These are phyloP conservation scores for Spisula subtruncata DNA, from an alignment of 2,888 invertebrate species.

Conservation along the genomic window DNA sequence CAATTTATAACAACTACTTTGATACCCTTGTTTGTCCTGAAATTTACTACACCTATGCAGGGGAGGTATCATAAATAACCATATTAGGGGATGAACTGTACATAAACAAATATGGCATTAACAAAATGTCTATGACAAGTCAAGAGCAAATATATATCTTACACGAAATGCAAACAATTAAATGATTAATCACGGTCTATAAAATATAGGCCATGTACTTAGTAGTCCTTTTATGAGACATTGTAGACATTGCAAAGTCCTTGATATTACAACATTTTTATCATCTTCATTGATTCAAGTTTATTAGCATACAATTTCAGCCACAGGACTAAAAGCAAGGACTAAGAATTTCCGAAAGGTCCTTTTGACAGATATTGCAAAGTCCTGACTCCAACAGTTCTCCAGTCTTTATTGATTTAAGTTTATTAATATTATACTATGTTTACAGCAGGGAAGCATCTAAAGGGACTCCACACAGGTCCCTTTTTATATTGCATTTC, in stretches of 20 bases:
- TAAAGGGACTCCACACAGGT: too few species aligned
- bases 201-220: neutral
- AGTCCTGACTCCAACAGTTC: too few species aligned
- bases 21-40: neutral
- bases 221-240: neutral
- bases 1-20: constrained; percentile 1
- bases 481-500: too few species aligned
- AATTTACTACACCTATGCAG: constrained; percentile 20
- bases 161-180: neutral
- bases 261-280: neutral
- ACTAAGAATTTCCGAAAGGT: too few species aligned
- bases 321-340: too few species aligned
- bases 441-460: too few species aligned
- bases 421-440: too few species aligned
- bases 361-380: too few species aligned
- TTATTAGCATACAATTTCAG: too few species aligned
- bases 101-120: neutral
- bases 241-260: too few species aligned
- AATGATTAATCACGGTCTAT: neutral
- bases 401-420: too few species aligned
- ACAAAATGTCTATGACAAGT: neutral
- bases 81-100: neutral
- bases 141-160: constrained; percentile 6
- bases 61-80: constrained; percentile 7
- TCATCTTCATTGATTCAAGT: too few species aligned